Conservation (phyloP, 2,888 invertebrate genomes). For the Drosophila recens region DNA sequence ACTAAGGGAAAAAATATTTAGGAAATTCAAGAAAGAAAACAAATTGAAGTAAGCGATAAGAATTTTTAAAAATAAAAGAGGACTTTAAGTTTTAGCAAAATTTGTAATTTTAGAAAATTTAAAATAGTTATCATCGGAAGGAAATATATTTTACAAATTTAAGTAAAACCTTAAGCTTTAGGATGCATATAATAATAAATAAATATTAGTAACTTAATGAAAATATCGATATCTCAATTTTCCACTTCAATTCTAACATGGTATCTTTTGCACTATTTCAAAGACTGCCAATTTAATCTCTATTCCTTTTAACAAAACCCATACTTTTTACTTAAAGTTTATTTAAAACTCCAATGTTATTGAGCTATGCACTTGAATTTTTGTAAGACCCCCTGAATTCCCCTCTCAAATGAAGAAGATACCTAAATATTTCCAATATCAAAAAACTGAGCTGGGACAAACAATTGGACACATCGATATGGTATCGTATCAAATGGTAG, state of each 20-base stretch:
- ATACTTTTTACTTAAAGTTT: not conserved
- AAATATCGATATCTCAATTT: not conserved
- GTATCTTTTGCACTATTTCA: not conserved
- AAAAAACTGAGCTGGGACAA: slow-evolving; percentile 26
- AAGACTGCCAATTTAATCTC: not conserved
- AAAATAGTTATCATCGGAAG: not conserved
- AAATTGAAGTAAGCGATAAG: not conserved
- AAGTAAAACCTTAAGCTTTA: no score
- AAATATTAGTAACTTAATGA: no score
- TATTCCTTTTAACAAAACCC: no score
- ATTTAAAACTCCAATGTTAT: not conserved
- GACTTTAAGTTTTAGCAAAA: not conserved
- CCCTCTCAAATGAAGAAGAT: not conserved
- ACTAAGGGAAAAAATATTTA: not conserved
- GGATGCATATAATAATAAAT: no score
- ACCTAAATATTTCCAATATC: slow-evolving; percentile 41
- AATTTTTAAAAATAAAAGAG: not conserved
- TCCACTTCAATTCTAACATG: not conserved
- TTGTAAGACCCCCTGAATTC: slow-evolving; percentile 8
- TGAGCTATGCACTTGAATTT: slow-evolving; percentile 6
- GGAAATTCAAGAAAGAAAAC: no score
- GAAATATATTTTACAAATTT: not conserved
- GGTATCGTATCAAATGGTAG: slow-evolving; percentile 49
- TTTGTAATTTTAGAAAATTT: not conserved
- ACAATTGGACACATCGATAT: slow-evolving; percentile 6